A percentile compares a stretch with the other conserved stretches of the same genome.
Conservation (phyloP, 2,113 vertebrate species). For the Brachyhypopomus gauderio region DNA sequence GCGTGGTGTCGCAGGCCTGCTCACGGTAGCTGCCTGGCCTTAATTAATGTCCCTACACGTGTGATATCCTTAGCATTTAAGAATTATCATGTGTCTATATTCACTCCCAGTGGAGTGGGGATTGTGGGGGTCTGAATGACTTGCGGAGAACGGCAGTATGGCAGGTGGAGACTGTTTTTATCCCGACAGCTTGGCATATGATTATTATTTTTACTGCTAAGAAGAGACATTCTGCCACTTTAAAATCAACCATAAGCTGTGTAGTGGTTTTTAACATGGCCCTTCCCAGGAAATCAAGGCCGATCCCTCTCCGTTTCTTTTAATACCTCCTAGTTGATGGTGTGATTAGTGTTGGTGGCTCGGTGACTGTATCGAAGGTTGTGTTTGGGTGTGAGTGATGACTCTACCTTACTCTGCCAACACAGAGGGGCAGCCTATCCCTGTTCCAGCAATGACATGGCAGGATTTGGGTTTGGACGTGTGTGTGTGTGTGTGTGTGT, state of each 20-base stretch:
- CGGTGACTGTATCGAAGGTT: not conserved
- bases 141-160: not conserved
- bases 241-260: conserved; percentile 16
- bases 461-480: too few species aligned
- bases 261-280: not conserved
- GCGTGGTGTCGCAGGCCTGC: not conserved
- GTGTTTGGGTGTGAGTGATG: not conserved
- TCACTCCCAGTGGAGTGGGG: not conserved
- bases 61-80: conserved; percentile 16
- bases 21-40: conserved; percentile 17
- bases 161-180: not conserved
- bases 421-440: not conserved
- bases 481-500: conserved; percentile 5
- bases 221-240: not conserved
- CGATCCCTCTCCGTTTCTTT: not conserved
- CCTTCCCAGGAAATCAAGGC: not conserved
- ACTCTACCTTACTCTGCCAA: not conserved
- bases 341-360: not conserved
- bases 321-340: not conserved
- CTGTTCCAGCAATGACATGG: not conserved
- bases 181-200: not conserved
- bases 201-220: not conserved
- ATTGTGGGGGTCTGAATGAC: not conserved
- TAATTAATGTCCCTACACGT: conserved; percentile 31
- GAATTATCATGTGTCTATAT: not conserved